phyloP scores from a whole-genome alignment of 2,888 invertebrate genomes.

The Saturnia pavonia region DNA sequence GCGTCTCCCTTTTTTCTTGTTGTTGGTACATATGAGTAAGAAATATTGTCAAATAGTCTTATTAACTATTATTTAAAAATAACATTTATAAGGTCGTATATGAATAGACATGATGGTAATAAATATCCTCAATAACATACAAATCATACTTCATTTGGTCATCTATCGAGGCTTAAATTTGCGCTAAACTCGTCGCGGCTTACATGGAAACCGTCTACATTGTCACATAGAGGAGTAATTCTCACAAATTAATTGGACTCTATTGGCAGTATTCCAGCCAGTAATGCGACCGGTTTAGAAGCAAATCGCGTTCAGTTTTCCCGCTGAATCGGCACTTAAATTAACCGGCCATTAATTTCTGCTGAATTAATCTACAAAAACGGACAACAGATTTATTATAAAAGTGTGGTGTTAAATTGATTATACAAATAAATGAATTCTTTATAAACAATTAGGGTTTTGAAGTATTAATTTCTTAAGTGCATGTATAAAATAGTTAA shows the following conservation, averaged over 20 bases:
- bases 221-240: conserved; percentile 15
- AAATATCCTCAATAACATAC: not conserved
- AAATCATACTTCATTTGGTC: not conserved
- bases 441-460: not conserved
- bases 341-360: conserved; percentile 9
- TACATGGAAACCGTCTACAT: conserved; percentile 7
- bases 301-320: conserved; percentile 26
- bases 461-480: not conserved
- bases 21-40: too few species aligned
- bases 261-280: conserved; percentile 28
- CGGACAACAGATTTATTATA: not conserved
- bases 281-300: conserved; percentile 20
- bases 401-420: not conserved
- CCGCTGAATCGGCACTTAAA: conserved; percentile 25
- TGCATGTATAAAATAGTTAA: too few species aligned
- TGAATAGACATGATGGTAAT: too few species aligned
- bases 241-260: conserved; percentile 20
- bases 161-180: not conserved
- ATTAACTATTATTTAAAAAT: too few species aligned
- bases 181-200: not conserved
- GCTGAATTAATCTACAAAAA: conserved; percentile 1
- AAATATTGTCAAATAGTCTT: too few species aligned
- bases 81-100: too few species aligned
- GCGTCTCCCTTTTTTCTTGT: too few species aligned
- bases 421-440: not conserved